Evolutionary conservation across 1,140 invertebrate species (phyloP), one percentile per base, ranked within the genome.

Genomic region (Heterodera schachtii): DNA sequence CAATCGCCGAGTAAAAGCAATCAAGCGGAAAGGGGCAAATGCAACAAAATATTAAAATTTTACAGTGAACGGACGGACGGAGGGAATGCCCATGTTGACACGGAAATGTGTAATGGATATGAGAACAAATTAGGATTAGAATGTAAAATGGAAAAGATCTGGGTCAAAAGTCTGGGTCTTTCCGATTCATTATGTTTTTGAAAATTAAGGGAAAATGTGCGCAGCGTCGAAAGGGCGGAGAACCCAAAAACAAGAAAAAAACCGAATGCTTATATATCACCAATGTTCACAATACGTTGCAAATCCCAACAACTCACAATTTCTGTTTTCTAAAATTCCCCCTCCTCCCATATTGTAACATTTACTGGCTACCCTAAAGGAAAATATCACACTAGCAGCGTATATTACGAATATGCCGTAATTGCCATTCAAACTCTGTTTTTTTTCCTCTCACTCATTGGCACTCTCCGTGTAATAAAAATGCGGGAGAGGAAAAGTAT

Each of bases 21-120:
- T 64, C 57, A 64, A 64, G 57, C 57, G 57, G 57, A 64, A 64
- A 19, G 57, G 57, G 57, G 57, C 57, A 64, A 64, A 64, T 64
- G 57, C 57, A 64, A 64, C 57, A 64, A 64, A 52, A 64, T 64
- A 64, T 64, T 64, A 64, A 64, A 31, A 64, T 64, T 64, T 60
- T 64, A 19, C 5, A 64, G 57, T 64, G 57, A 64, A 21, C 57
- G 16, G 49, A 52, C 49, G 49, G 31, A 31, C 31, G 31, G 31
- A 31, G 31, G 31, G 1, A 31, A 31, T 31, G 31, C 13, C 11
- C 57, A 64, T 64, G n/a, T 5, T 5, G 4, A 13, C 16, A 19
- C 57, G 13, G 19, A 64, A 64, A 64, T 5, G 19, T 64, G 52
- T 11, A 5, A 19, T 64, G 57, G 57, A 64, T 64, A 64, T 19